A percentile compares a stretch with the other conserved stretches of the same genome.
Conservation (phyloP, 1,140 invertebrate species). For the Lineus longissimus region DNA sequence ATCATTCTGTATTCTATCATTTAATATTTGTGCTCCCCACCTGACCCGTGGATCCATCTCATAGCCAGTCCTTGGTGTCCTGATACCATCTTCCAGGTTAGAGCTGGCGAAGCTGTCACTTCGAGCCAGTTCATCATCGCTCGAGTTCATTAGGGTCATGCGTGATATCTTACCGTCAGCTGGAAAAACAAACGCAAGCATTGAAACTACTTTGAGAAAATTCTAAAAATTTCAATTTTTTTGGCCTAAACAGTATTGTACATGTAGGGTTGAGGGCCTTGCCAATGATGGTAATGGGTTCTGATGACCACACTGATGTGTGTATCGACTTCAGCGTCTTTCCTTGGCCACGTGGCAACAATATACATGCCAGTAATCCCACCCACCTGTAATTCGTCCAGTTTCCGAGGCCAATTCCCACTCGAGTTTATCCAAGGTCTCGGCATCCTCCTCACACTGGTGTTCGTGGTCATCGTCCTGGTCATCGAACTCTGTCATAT, state of each 20-base stretch:
- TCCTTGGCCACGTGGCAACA: too few relatives aligned
- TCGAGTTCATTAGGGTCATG: slow-evolving; percentile 19
- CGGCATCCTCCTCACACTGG: slow-evolving; percentile 27
- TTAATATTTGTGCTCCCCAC: too few relatives aligned
- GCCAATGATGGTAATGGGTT: background rate
- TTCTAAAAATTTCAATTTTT: background rate
- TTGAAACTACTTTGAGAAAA: too few relatives aligned
- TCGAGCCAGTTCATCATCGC: slow-evolving; percentile 15
- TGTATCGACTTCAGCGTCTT: background rate
- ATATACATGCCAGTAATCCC: too few relatives aligned
- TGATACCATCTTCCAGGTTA: slow-evolving; percentile 13
- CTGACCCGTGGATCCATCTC: slow-evolving; percentile 25
- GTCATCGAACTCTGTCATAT: slow-evolving; percentile 31
- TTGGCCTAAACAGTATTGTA: background rate
- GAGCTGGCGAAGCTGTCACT: slow-evolving; percentile 15
- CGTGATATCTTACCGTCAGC: slow-evolving; percentile 33
- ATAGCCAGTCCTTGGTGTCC: slow-evolving; percentile 25
- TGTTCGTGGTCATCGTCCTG: slow-evolving; percentile 1
- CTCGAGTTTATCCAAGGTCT: slow-evolving; percentile 34
- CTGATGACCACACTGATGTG: background rate
- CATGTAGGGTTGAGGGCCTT: background rate
- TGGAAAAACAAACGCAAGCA: slow-evolving; percentile 14
- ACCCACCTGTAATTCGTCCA: slow-evolving; percentile 36
- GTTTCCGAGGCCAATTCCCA: slow-evolving; percentile 42
- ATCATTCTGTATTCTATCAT: too few relatives aligned